Evolutionary conservation across 2,113 vertebrate genomes (phyloP).

Genomic region (Barbus barbus): DNA sequence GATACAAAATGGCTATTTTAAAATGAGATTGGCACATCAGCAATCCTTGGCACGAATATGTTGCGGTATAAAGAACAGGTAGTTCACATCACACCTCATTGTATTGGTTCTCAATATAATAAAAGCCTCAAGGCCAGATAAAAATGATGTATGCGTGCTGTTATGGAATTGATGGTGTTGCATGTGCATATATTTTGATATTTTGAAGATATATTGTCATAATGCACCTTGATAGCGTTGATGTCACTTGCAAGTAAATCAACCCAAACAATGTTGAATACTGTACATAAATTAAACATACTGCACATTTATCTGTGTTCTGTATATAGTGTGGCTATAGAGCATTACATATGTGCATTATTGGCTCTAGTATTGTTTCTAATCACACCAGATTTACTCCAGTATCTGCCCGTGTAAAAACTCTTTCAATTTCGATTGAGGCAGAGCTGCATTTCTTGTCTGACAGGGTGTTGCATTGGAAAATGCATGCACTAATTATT

Average conservation of each 20-base stretch:
- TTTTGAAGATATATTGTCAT: not conserved
- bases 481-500: constrained; percentile 13
- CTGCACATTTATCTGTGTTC: not conserved
- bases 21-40: constrained; percentile 16
- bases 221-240: not conserved
- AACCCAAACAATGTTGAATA: not conserved
- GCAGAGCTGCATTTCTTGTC: not conserved
- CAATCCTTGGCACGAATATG: constrained; percentile 24
- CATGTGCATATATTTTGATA: not conserved
- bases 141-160: not conserved
- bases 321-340: not conserved
- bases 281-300: not conserved
- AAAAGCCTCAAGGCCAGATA: not conserved
- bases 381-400: not conserved
- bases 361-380: not conserved
- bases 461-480: not conserved
- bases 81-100: not conserved
- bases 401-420: not conserved
- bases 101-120: not conserved
- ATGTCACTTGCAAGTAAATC: not conserved
- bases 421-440: not conserved
- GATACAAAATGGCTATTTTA: constrained; percentile 37
- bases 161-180: not conserved
- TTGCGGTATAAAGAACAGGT: constrained; percentile 19
- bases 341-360: not conserved